Conservation (phyloP, 2,797 vertebrate genomes). For the Schizopygopsis pylzovi region DNA sequence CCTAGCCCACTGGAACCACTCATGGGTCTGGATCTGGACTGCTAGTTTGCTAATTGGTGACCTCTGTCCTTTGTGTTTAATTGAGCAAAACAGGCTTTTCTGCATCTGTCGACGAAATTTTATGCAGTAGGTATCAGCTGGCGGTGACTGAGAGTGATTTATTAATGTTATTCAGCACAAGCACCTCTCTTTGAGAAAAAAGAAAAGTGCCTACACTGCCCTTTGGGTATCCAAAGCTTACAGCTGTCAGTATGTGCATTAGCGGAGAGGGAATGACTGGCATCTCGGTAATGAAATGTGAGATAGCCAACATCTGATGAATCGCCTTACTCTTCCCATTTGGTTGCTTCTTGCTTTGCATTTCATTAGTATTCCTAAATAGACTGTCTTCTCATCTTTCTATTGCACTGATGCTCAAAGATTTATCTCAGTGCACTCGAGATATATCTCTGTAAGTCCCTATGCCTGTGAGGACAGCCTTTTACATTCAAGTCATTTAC, state of each 20-base stretch:
- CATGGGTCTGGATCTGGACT: constrained; percentile 8
- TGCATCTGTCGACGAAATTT: constrained; percentile 11
- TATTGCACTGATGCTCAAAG: constrained; percentile 14
- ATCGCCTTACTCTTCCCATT: constrained; percentile 24
- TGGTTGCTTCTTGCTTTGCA: constrained; percentile 19
- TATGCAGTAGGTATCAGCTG: constrained; percentile 18
- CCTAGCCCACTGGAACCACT: constrained; percentile 26
- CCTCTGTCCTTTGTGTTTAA: constrained; percentile 26
- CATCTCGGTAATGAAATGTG: constrained; percentile 37
- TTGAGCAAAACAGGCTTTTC: constrained; percentile 24
- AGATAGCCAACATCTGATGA: constrained; percentile 41
- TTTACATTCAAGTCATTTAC: constrained; percentile 12
- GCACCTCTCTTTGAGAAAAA: constrained; percentile 11
- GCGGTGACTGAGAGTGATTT: constrained; percentile 20
- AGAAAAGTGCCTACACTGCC: constrained; percentile 20
- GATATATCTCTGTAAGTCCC: neutral
- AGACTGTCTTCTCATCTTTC: constrained; percentile 20
- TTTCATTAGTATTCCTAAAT: constrained; percentile 45
- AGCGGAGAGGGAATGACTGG: constrained; percentile 29
- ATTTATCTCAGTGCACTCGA: constrained; percentile 1
- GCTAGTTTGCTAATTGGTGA: constrained; percentile 12
- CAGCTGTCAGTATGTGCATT: constrained; percentile 38
- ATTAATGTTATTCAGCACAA: constrained; percentile 35
- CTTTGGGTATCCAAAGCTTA: constrained; percentile 38
- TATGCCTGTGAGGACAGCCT: neutral